Percentiles rank a stretch among this genome's conserved stretches.
These are phyloP conservation scores for Kryphioiulus occultus DNA, from an alignment of 2,888 invertebrate genomes.

Conservation along the genomic window DNA sequence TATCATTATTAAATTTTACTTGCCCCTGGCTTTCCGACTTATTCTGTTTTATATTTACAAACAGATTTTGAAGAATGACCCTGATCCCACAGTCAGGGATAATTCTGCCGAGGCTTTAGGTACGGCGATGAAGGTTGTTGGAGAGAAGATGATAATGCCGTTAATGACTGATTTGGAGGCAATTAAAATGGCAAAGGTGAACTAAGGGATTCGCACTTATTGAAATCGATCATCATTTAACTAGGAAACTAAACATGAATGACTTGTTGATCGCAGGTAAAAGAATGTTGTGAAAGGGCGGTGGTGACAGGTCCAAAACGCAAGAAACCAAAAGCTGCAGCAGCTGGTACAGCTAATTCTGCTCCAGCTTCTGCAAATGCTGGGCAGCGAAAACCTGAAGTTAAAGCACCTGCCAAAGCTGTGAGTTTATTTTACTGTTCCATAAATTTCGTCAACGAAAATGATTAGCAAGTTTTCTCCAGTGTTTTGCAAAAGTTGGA, in stretches of 20 bases:
- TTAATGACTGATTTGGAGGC: constrained; percentile 88
- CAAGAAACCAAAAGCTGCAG: constrained; percentile 70
- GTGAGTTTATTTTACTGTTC: not conserved
- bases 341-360: constrained; percentile 62
- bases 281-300: constrained; percentile 92
- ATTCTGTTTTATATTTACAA: no score
- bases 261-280: constrained; percentile 67
- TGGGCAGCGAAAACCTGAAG: constrained; percentile 57
- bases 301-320: constrained; percentile 63
- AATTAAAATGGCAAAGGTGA: constrained; percentile 85
- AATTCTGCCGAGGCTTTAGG: constrained; percentile 92
- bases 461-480: not conserved
- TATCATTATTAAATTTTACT: no score
- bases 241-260: not conserved
- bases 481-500: no score
- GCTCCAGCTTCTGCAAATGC: constrained; percentile 26
- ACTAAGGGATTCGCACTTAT: constrained; percentile 45
- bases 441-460: not conserved
- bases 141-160: constrained; percentile 86
- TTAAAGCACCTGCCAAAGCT: constrained; percentile 58
- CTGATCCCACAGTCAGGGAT: constrained; percentile 90
- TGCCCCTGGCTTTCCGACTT: no score
- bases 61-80: constrained; percentile 61
- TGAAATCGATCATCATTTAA: not conserved
- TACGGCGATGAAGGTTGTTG: constrained; percentile 90